Conservation (phyloP, 2,797 vertebrate genomes). For the Malurus leucopterus region DNA sequence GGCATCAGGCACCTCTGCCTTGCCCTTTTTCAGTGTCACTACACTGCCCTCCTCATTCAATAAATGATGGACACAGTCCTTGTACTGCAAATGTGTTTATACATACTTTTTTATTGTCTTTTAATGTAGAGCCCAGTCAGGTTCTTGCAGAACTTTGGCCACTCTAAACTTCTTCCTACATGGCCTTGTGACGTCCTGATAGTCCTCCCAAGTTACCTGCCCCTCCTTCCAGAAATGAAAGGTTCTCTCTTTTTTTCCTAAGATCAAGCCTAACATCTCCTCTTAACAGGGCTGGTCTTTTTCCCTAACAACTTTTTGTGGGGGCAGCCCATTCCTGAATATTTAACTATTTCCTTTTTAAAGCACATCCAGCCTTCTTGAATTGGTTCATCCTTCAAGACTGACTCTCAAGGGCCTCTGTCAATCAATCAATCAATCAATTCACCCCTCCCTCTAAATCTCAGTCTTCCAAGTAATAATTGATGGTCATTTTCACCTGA, state of each 20-base stretch:
- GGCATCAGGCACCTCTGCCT: not conserved
- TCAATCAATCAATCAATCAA: not conserved
- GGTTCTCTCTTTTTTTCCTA: not conserved
- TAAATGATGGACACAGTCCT: not conserved
- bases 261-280: too few relatives aligned
- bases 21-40: not conserved
- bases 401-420: not conserved
- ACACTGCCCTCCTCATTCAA: not conserved
- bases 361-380: not conserved
- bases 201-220: not conserved
- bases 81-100: not conserved
- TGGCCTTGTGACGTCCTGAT: fast-evolving
- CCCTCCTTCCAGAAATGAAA: not conserved
- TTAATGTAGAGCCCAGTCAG: not conserved
- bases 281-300: not conserved
- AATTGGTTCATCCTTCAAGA: not conserved
- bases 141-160: not conserved
- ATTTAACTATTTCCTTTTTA: not conserved
- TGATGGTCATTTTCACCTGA: not conserved
- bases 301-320: too few relatives aligned
- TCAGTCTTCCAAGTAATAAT: not conserved
- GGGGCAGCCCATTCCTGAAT: not conserved
- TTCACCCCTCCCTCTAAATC: not conserved
- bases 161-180: not conserved
- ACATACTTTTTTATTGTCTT: not conserved